Base-by-base conservation (phyloP, 2,888 invertebrate genomes). In the Ectobius pallidus region DNA sequence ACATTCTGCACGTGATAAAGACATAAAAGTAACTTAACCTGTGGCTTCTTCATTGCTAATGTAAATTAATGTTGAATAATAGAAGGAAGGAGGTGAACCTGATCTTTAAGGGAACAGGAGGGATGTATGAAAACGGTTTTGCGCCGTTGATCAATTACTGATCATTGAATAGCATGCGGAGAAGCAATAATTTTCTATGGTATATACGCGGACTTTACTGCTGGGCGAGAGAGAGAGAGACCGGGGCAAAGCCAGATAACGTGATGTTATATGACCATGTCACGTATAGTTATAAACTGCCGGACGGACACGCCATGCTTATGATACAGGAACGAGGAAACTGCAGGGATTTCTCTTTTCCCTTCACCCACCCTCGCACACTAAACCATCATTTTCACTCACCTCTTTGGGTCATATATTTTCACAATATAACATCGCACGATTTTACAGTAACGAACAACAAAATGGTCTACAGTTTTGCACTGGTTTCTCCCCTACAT, bases 241-340 rank as follows among this genome's bases (percentile, higher is more conserved):
- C n/a, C n/a, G n/a, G n/a, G n/a, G 42, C 42, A 22, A 63, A 63
- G 20, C 44, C 27, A 65, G 65, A 65, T 65, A 65, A 65, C 16
- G 27, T 14, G n/a, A 27, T 65, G 65, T 65, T 65, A 46, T 46
- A 46, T 30, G 65, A 34, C 16, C 44, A 25, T 25, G 44, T 65
- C 65, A 27, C 46, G 27, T 65, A 30, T 25, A 46, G 30, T 58
- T 58, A 58, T n/a, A n/a, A n/a, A 32, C 58, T 18, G 32, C 32
- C 32, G 30, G 22, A 25, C 22, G 22, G 30, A 25, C 32, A 46
- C 30, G 58, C 3, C 58, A 58, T 11, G 25, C 27, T 27, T 14
- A 55, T 55, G 55, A 55, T 55, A 55, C 55, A 27, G 55, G 22
- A 52, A 25, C 52, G 18, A 52, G 52, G 52, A 52, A 52, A 25